Evolutionary conservation across 37 sponge, comb jelly and placozoan species (phyloP).

Genomic region (Oopsacas minuta): DNA sequence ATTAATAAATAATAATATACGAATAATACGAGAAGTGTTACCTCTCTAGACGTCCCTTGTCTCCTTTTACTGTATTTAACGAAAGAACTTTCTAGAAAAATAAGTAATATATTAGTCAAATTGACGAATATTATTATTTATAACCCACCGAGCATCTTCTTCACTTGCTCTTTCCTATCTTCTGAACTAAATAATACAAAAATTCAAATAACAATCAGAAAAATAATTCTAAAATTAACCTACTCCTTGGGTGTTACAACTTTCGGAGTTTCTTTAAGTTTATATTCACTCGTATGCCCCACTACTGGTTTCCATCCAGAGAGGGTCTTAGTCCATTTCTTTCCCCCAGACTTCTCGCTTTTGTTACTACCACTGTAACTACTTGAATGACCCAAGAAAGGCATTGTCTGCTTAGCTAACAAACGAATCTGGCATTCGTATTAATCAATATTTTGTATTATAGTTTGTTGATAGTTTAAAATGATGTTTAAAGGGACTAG

Average conservation of each 20-base stretch:
- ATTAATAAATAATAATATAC: background rate
- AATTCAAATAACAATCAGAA: background rate
- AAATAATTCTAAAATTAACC: background rate
- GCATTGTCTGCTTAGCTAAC: background rate
- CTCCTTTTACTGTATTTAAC: background rate
- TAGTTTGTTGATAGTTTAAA: background rate
- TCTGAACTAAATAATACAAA: background rate
- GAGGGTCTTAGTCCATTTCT: background rate
- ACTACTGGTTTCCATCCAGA: conserved; percentile 1
- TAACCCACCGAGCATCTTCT: background rate
- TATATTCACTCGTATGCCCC: background rate
- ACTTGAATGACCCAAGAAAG: conserved; percentile 13
- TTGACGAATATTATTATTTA: no score
- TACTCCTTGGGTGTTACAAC: no score
- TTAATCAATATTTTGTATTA: background rate
- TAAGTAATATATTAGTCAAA: no score
- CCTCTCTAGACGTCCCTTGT: conserved; percentile 9
- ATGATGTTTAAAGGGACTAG: background rate
- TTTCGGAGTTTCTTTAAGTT: background rate
- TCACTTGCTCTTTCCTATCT: background rate
- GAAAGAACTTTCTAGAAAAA: background rate
- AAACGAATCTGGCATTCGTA: background rate
- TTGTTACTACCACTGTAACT: background rate
- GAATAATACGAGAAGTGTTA: background rate
- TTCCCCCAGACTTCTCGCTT: background rate